These are phyloP conservation scores for Thunnus maccoyii DNA, from an alignment of 2,113 vertebrate genomes.

Conservation along the genomic window DNA sequence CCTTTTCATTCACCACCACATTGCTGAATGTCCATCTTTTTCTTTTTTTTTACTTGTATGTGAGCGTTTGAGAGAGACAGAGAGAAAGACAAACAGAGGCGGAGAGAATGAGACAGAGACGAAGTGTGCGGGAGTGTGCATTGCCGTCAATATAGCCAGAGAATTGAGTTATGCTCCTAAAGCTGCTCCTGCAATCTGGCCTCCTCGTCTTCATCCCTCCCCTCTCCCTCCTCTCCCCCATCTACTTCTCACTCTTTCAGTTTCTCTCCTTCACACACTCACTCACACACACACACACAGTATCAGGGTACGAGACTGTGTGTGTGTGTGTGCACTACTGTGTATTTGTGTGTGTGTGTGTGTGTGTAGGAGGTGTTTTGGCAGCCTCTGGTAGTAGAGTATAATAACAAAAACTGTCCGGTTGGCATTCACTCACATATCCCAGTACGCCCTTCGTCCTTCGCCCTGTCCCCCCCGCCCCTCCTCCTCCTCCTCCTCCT, in stretches of 20 bases:
- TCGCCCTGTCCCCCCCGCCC: conserved; percentile 31
- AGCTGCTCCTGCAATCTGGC: conserved; percentile 63
- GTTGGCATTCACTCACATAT: conserved; percentile 68
- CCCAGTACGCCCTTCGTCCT: conserved; percentile 66
- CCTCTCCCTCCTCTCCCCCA: conserved; percentile 2
- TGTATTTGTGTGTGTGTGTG: conserved; percentile 18
- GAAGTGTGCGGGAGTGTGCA: conserved; percentile 30
- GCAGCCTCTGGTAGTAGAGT: conserved; percentile 58
- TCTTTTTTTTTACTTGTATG: neutral
- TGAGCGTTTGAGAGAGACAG: conserved; percentile 1
- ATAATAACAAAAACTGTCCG: conserved; percentile 75
- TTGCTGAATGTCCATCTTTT: neutral
- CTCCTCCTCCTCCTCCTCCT: conserved; percentile 28
- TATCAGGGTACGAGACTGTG: conserved; percentile 41
- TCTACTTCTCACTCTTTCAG: conserved; percentile 53
- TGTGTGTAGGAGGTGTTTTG: conserved; percentile 70
- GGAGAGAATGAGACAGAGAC: conserved; percentile 29
- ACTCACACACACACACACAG: conserved; percentile 8
- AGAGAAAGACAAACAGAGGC: conserved; percentile 24
- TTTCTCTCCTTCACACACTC: conserved; percentile 45
- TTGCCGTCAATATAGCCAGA: conserved; percentile 31
- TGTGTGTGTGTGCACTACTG: conserved; percentile 11
- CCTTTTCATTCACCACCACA: neutral
- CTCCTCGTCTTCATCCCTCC: conserved; percentile 35
- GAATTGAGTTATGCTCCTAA: conserved; percentile 62